Base-by-base conservation (phyloP, 2,113 vertebrate species). In the Andinoacara biseriatus region DNA sequence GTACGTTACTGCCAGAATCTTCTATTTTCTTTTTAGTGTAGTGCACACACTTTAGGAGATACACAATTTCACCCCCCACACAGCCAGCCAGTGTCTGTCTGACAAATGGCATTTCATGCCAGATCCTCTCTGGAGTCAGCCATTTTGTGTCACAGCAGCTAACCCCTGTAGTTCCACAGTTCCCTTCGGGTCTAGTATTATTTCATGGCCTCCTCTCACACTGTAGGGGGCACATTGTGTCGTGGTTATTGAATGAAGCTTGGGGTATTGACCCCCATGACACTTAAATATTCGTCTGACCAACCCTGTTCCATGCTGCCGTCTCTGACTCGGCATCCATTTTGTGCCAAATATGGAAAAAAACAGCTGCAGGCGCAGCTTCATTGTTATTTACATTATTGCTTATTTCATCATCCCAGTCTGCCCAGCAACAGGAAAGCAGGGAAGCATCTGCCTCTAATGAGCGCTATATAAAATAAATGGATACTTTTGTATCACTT, bases 71-170 rank as follows among this genome's bases (percentile, higher is more conserved):
- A 87, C 82, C 87, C 83, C 72, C 76, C 52, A 40, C 83, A 35
- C 69, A 58, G 61, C 17, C 54, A 67, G 43, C 84, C 89, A 85
- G 74, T 88, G 82, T 93, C 43, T 91, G 52, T 57, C 87, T 91
- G 93, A 85, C 91, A 91, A 82, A 87, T 89, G 65, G 67, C 40
- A 84, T 91, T 91, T 90, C 82, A 93, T 88, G 91, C 86, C 52
- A 62, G 31, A 65, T 24, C 83, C 74, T 93, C 89, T 80, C 67
- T 58, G 33, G 72, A 69, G 81, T 82, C 90, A 43, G 85, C 91
- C 91, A 92, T 93, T 91, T 94, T 91, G 85, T 82, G 59, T 72
- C 81, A 79, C 24, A 61, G 74, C 76, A 26, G 65, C 80, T 76
- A 76, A 72, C 74, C 86, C 79, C 78, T 10, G 29, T 29, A 3